Base-by-base conservation (phyloP, 2,888 invertebrate genomes). In the Pachydiplax longipennis region DNA sequence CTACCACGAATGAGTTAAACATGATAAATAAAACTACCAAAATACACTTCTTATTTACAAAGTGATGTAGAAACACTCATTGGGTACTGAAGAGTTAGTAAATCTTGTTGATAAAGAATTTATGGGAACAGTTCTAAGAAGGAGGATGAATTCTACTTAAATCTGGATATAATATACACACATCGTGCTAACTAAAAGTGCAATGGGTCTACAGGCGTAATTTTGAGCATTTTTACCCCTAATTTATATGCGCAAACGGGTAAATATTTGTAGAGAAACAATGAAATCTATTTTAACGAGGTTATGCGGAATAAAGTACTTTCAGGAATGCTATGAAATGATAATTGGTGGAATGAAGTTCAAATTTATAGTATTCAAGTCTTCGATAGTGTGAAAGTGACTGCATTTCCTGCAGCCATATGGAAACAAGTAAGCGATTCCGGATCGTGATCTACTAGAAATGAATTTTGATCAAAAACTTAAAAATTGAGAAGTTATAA, bases 11-110 rank as follows among this genome's bases (percentile, higher is more conserved):
- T 65, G 40, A 87, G 73, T 61, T 61, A 65, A 37, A 58, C 37
- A 65, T 13, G 37, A n/a, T 87, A 35, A 31, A 73, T 31, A 31
- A 5, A 22, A 31, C 73, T 73, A 73, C 73, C 73, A 73, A 73
- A 73, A 73, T 73, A 87, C 87, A 65, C 12, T 87, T 58, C 87
- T 61, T 87, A 87, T 87, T 58, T 87, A 87, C 87, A 87, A 87
- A 65, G 58, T 37, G 87, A 87, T 61, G 53, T 31, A 61, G 65
- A 37, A 61, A 65, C 87, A 87, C 87, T 87, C 87, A 87, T 31
- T 37, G 44, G 87, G 61, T 61, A 8, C n/a, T 87, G 35, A 40
- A 87, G 61, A 65, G 87, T 87, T 87, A 87, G 87, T 87, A 40
- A 35, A n/a, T 37, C 35, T 87, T 37, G 87, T 22, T 61, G 87